Conservation (phyloP, 2,888 invertebrate genomes). For the Xylophagus ater region DNA sequence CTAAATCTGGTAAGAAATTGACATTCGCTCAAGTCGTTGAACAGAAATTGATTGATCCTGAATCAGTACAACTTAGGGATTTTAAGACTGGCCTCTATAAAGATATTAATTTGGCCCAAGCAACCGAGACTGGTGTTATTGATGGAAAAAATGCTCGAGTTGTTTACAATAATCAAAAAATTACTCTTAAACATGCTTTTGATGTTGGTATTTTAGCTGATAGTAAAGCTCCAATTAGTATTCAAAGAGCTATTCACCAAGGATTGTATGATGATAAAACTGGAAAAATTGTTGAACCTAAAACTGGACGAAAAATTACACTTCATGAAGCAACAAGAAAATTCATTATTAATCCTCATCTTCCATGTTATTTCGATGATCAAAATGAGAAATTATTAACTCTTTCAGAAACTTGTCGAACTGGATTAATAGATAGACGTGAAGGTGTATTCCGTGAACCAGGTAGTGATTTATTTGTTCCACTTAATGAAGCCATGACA, state of each 20-base stretch:
- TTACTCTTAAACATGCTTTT: constrained; percentile 65
- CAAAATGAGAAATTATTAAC: constrained; percentile 59
- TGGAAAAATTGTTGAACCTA: constrained; percentile 73
- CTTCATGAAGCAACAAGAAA: constrained; percentile 73
- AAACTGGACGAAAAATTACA: constrained; percentile 65
- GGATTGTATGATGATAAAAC: constrained; percentile 71
- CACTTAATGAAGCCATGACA: constrained; percentile 63
- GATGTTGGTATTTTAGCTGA: constrained; percentile 70
- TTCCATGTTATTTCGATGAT: constrained; percentile 71
- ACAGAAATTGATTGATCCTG: constrained; percentile 68
- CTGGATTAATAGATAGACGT: constrained; percentile 68
- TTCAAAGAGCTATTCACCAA: constrained; percentile 76
- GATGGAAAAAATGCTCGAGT: constrained; percentile 60
- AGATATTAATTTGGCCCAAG: constrained; percentile 66
- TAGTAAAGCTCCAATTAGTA: constrained; percentile 66
- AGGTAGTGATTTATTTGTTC: constrained; percentile 50
- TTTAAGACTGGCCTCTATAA: constrained; percentile 63
- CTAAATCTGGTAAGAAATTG: constrained; percentile 63
- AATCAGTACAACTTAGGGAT: constrained; percentile 73
- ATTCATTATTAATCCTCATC: constrained; percentile 66
- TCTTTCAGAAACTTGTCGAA: constrained; percentile 68
- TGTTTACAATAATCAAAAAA: constrained; percentile 48
- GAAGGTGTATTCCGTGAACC: constrained; percentile 68
- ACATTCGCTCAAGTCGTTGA: constrained; percentile 74
- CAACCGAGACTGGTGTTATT: constrained; percentile 62